A percentile compares a stretch with the other conserved stretches of the same genome.
Evolutionary conservation across 1,140 invertebrate genomes (phyloP).

Genomic region (Polypedilum vanderplanki): DNA sequence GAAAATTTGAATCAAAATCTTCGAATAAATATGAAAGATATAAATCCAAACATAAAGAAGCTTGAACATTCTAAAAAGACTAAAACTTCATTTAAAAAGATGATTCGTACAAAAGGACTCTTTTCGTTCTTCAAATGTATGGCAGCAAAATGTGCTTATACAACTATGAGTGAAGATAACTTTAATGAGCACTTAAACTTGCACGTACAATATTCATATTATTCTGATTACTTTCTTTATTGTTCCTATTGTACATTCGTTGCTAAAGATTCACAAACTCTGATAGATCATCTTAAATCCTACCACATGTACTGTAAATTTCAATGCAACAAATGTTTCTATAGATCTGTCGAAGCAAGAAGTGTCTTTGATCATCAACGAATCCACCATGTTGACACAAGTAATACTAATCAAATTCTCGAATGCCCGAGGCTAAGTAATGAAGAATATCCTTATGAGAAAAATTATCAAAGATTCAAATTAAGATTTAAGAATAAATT

Average conservation of each 20-base stretch:
- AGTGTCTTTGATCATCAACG: not conserved
- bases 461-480: not conserved
- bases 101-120: not conserved
- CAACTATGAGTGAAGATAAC: not conserved
- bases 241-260: not conserved
- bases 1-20: not conserved
- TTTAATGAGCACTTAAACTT: not conserved
- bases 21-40: not conserved
- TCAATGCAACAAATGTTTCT: not conserved
- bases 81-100: not conserved
- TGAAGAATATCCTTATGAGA: not conserved
- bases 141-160: not conserved
- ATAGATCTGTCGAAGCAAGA: not conserved
- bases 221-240: not conserved
- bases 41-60: not conserved
- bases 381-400: not conserved
- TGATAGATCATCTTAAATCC: not conserved
- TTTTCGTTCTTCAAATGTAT: slow-evolving; percentile 6
- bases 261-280: not conserved
- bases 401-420: not conserved
- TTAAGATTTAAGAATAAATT: not conserved
- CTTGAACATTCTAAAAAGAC: not conserved
- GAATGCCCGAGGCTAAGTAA: not conserved
- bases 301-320: not conserved
- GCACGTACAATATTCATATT: not conserved